Percentiles rank a stretch among this genome's conserved stretches.
These are phyloP conservation scores for Chrysolophus pictus DNA, from an alignment of 2,797 vertebrate genomes.

Conservation along the genomic window DNA sequence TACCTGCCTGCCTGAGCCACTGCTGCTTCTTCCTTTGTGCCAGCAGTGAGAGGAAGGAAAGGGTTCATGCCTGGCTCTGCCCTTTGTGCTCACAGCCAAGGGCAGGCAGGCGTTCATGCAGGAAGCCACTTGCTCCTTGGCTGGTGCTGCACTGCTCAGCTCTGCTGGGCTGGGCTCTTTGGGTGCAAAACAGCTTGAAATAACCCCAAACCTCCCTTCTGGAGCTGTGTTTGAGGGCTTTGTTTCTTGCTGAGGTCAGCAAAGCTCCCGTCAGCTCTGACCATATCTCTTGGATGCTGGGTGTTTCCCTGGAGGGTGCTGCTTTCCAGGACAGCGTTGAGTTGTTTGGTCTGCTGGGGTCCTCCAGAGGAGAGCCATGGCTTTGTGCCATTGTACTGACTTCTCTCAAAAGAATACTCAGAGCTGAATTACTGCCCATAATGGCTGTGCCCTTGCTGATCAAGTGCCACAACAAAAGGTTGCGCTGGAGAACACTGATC, in stretches of 20 bases:
- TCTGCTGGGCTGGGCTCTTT: fast-evolving
- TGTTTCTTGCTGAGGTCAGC: background rate
- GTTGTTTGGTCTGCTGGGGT: background rate
- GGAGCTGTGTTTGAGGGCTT: background rate
- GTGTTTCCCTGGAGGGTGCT: background rate
- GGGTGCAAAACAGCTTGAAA: background rate
- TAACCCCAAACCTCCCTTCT: fast-evolving
- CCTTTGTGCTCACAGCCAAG: background rate
- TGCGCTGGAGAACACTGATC: background rate
- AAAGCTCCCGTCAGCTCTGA: background rate
- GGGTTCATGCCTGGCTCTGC: background rate
- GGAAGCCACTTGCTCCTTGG: background rate
- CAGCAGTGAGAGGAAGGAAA: conserved; percentile 36
- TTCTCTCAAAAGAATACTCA: fast-evolving
- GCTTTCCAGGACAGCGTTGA: fast-evolving
- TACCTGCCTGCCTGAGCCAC: background rate
- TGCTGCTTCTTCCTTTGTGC: background rate
- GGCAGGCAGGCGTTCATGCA: fast-evolving
- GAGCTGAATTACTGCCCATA: background rate
- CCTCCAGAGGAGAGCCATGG: background rate
- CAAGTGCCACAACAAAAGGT: fast-evolving
- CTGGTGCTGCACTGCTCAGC: background rate
- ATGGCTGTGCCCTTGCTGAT: fast-evolving
- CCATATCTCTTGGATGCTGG: background rate
- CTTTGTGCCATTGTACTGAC: fast-evolving